These are phyloP conservation scores for Heteromurus nitidus DNA, from an alignment of 2,888 invertebrate genomes.

Conservation along the genomic window DNA sequence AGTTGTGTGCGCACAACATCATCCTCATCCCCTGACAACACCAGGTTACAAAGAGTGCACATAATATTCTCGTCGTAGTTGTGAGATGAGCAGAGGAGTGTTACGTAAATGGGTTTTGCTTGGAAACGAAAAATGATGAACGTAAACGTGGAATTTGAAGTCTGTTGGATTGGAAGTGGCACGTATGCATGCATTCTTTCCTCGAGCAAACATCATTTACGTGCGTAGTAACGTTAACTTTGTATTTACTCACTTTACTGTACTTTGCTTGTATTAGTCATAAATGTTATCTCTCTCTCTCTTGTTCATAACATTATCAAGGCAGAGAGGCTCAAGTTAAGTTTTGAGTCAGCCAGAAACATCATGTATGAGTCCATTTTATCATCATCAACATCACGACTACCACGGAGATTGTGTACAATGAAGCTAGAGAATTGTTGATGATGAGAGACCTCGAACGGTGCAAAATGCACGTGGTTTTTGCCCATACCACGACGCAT, in stretches of 20 bases:
- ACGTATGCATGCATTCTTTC: not conserved
- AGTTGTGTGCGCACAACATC: conserved; percentile 2
- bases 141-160: conserved; percentile 4
- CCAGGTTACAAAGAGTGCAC: too few species aligned
- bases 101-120: not conserved
- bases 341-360: conserved; percentile 22
- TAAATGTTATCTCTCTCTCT: conserved; percentile 27
- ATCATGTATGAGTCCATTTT: conserved; percentile 29
- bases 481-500: conserved; percentile 37
- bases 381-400: conserved; percentile 14
- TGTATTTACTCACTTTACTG: conserved; percentile 30
- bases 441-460: conserved; percentile 26
- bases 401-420: not conserved
- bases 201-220: not conserved
- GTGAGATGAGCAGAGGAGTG: too few species aligned
- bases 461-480: conserved; percentile 61
- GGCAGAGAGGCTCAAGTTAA: conserved; percentile 19
- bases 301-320: conserved; percentile 23
- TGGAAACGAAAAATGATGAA: not conserved
- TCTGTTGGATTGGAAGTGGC: conserved; percentile 10
- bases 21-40: too few species aligned
- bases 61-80: too few species aligned
- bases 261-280: conserved; percentile 36
- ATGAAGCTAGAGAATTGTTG: not conserved
- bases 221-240: conserved; percentile 21